Evolutionary conservation across 2,113 vertebrate species (phyloP).

Genomic region (Eupsittula cactorum): DNA sequence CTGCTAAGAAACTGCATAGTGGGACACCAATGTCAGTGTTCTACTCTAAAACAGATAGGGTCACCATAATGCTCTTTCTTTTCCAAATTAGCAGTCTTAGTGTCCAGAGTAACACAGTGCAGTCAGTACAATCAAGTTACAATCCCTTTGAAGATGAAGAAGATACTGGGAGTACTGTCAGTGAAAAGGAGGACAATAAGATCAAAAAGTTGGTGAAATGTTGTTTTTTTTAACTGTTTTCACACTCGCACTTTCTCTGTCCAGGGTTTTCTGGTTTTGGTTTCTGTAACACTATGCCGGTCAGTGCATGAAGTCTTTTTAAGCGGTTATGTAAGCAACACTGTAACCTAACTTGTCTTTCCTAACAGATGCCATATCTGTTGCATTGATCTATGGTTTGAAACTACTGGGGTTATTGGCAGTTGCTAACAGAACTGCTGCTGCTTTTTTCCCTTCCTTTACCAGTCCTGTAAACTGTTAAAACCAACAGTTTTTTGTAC

Average conservation of each 20-base stretch:
- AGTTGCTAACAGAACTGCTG: conserved; percentile 34
- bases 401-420: conserved; percentile 6
- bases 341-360: conserved; percentile 32
- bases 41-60: conserved; percentile 13
- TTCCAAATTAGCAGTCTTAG: conserved; percentile 87
- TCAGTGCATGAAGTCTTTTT: conserved; percentile 59
- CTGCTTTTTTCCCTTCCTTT: conserved; percentile 32
- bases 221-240: conserved; percentile 58
- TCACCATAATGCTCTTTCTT: conserved; percentile 84
- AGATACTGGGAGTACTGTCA: conserved; percentile 86
- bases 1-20: conserved; percentile 8
- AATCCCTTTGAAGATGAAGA: conserved; percentile 97
- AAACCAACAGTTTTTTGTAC: background rate
- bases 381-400: conserved; percentile 33
- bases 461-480: background rate
- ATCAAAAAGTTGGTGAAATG: conserved; percentile 97
- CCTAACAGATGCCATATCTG: conserved; percentile 23
- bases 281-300: background rate
- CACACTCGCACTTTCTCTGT: conserved; percentile 60
- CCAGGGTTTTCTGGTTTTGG: conserved; percentile 44
- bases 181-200: conserved; percentile 90
- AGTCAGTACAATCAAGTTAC: conserved; percentile 83
- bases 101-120: conserved; percentile 84
- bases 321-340: background rate
- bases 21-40: background rate